phyloP scores from a whole-genome alignment of 2,888 invertebrate species.

The Carterocephalus palaemon region DNA sequence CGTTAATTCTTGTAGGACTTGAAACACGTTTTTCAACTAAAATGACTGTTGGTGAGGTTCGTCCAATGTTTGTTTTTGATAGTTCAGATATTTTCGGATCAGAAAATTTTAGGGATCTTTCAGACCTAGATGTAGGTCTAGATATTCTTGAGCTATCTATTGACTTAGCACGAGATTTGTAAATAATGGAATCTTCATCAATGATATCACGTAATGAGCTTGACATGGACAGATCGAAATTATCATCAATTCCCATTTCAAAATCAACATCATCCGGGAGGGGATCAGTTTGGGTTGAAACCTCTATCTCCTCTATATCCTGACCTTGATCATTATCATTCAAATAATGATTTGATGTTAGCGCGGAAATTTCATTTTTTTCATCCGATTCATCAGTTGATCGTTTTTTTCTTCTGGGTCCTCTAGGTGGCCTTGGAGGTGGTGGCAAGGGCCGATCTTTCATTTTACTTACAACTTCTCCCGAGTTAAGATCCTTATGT shows the following conservation, averaged over 20 bases:
- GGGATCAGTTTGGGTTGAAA: slow-evolving; percentile 92
- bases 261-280: slow-evolving; percentile 87
- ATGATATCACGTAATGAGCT: slow-evolving; percentile 67
- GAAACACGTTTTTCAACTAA: slow-evolving; percentile 80
- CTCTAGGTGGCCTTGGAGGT: slow-evolving; percentile 90
- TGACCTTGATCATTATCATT: slow-evolving; percentile 43
- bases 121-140: slow-evolving; percentile 76
- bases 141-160: slow-evolving; percentile 70
- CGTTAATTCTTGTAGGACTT: slow-evolving; percentile 79
- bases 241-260: slow-evolving; percentile 77
- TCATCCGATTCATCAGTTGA: slow-evolving; percentile 39
- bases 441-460: slow-evolving; percentile 91
- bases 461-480: slow-evolving; percentile 88
- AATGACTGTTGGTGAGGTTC: slow-evolving; percentile 81
- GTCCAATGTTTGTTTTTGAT: slow-evolving; percentile 74
- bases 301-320: slow-evolving; percentile 82
- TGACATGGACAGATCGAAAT: slow-evolving; percentile 67
- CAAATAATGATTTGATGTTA: slow-evolving; percentile 34
- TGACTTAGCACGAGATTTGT: slow-evolving; percentile 68
- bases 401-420: slow-evolving; percentile 66
- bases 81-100: slow-evolving; percentile 77
- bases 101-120: slow-evolving; percentile 76
- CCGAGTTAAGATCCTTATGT: slow-evolving; percentile 84
- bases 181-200: slow-evolving; percentile 76
- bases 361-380: slow-evolving; percentile 28